phyloP scores from a whole-genome alignment of 2,797 vertebrate species.

The Pantherophis alleghaniensis region DNA sequence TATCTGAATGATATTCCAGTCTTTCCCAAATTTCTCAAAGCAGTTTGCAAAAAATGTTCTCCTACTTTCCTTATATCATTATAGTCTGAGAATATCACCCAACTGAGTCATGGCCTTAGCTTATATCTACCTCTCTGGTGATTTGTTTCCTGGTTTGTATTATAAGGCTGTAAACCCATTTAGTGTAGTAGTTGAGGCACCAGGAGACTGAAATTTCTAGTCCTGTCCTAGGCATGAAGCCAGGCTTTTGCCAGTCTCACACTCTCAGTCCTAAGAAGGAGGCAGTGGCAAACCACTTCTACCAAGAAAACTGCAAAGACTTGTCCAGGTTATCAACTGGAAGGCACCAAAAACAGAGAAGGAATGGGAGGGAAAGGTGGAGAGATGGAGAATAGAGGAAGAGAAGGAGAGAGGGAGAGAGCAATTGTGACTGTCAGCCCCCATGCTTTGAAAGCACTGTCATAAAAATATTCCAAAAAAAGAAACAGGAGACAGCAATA shows the following conservation, averaged over 20 bases:
- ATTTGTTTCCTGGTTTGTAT: neutral
- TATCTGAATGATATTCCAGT: neutral
- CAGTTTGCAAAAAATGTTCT: neutral
- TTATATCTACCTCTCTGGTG: neutral
- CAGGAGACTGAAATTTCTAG: neutral
- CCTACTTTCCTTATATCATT: no score
- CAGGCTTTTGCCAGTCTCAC: neutral
- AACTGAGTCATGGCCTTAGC: neutral
- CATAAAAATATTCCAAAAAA: no score
- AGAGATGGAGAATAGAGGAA: neutral
- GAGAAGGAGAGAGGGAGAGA: neutral
- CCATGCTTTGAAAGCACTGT: neutral
- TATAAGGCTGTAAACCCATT: neutral
- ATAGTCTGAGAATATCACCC: neutral
- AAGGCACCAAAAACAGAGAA: neutral
- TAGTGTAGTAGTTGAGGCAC: neutral
- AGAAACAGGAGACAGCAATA: no score
- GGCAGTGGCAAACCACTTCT: neutral
- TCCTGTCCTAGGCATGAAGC: neutral
- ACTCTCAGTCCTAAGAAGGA: neutral
- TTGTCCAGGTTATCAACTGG: neutral
- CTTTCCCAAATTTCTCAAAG: neutral
- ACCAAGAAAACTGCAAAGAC: neutral
- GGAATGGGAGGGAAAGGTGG: neutral
- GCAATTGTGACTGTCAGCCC: neutral